Conservation (phyloP, 2,113 vertebrate species). For the Natator depressus region DNA sequence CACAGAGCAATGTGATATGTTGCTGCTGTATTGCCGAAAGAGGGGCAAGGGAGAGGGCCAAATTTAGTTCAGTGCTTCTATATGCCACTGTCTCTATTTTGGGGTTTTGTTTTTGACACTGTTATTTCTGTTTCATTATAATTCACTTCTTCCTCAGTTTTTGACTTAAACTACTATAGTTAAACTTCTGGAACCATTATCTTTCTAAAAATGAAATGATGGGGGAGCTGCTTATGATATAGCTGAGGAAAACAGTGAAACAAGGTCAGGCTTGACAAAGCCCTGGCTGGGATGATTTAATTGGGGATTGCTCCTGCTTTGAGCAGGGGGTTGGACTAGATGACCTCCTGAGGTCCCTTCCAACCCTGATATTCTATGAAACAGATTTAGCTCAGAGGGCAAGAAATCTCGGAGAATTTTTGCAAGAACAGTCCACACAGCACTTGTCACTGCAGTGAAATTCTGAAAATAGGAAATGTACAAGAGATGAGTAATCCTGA, state of each 20-base stretch:
- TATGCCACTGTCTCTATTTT: neutral
- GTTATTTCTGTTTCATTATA: neutral
- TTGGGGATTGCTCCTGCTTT: too few relatives aligned
- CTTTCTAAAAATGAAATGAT: neutral
- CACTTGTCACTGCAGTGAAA: neutral
- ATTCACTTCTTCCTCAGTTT: neutral
- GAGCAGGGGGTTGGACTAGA: too few relatives aligned
- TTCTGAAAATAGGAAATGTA: neutral
- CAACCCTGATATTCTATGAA: too few relatives aligned
- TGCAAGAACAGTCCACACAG: neutral
- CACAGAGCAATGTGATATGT: neutral
- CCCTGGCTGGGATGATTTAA: too few relatives aligned
- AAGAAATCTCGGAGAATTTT: neutral
- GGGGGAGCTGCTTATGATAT: fast-evolving
- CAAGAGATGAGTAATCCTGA: constrained; percentile 34
- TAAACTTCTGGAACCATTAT: neutral
- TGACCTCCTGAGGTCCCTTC: too few relatives aligned
- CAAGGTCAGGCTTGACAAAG: too few relatives aligned
- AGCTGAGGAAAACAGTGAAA: neutral
- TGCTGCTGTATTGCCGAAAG: neutral
- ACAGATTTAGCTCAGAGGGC: neutral
- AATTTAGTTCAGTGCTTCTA: neutral
- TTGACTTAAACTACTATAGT: neutral
- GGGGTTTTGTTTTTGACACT: neutral
- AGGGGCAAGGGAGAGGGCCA: neutral